These are phyloP conservation scores for Drosophila demipolita DNA, from an alignment of 2,888 invertebrate genomes.

Conservation along the genomic window DNA sequence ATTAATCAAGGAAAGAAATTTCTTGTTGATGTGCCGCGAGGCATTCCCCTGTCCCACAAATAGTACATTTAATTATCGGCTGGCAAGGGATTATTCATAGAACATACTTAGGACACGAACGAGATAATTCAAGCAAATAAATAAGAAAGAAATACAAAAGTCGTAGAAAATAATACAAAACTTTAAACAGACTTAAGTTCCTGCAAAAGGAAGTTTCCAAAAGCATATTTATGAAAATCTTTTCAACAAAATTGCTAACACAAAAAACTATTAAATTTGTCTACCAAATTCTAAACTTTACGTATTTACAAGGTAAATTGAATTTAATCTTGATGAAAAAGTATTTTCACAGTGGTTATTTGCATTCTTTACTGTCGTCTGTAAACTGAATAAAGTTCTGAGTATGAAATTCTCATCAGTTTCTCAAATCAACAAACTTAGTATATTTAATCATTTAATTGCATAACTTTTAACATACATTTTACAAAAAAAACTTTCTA, in stretches of 20 bases:
- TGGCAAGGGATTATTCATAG: too few species aligned
- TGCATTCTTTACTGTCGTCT: background rate
- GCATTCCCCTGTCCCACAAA: background rate
- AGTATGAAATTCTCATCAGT: slow-evolving; percentile 1
- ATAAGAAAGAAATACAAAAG: background rate
- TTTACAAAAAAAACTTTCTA: background rate
- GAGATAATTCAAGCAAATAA: background rate
- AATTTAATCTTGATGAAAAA: background rate
- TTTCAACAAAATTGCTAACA: background rate
- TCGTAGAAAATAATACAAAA: background rate
- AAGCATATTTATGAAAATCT: background rate
- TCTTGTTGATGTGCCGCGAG: background rate
- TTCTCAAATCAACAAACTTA: background rate
- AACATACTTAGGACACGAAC: background rate
- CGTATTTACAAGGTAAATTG: background rate
- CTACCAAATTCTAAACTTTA: background rate
- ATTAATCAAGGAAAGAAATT: background rate
- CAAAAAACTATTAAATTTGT: background rate
- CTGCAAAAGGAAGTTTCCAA: background rate
- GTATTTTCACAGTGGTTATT: background rate
- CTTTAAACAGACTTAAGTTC: background rate
- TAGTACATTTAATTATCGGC: background rate
- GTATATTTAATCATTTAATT: slow-evolving; percentile 46
- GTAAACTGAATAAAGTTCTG: background rate
- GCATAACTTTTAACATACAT: slow-evolving; percentile 8